A percentile compares a stretch with the other conserved stretches of the same genome.
Evolutionary conservation across 1,140 invertebrate genomes (phyloP).

Genomic region (Meteorus sp.): DNA sequence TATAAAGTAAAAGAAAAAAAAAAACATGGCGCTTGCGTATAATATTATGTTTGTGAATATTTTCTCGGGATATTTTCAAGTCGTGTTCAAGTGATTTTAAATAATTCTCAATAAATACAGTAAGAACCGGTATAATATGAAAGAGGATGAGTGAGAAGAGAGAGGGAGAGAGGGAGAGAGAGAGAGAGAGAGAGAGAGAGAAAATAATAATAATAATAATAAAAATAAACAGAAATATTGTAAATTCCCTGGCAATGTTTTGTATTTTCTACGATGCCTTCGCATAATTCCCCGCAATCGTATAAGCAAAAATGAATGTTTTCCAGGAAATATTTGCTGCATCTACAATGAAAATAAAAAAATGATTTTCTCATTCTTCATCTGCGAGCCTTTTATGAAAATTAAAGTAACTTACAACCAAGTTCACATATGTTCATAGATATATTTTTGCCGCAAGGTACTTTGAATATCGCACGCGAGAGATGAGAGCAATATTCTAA

Average conservation of each 20-base stretch:
- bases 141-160: no score
- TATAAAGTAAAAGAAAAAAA: neutral
- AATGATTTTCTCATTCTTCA: neutral
- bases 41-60: neutral
- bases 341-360: no score
- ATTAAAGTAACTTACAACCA: constrained; percentile 10
- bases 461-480: constrained; percentile 42
- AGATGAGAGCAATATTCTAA: neutral
- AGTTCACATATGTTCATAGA: constrained; percentile 1
- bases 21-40: no score
- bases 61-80: neutral
- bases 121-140: no score
- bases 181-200: neutral
- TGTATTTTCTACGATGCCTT: constrained; percentile 19
- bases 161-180: neutral
- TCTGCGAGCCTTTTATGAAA: neutral
- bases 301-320: neutral
- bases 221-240: no score
- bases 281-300: constrained; percentile 13
- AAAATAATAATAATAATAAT: no score
- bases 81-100: constrained; percentile 24
- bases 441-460: constrained; percentile 23
- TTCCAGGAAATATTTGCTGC: constrained; percentile 21
- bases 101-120: constrained; percentile 25
- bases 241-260: constrained; percentile 12